Percentiles rank a stretch among this genome's conserved stretches.
phyloP scores from a whole-genome alignment of 92 coral and sea anemone species.

The Heliopora coerulea region DNA sequence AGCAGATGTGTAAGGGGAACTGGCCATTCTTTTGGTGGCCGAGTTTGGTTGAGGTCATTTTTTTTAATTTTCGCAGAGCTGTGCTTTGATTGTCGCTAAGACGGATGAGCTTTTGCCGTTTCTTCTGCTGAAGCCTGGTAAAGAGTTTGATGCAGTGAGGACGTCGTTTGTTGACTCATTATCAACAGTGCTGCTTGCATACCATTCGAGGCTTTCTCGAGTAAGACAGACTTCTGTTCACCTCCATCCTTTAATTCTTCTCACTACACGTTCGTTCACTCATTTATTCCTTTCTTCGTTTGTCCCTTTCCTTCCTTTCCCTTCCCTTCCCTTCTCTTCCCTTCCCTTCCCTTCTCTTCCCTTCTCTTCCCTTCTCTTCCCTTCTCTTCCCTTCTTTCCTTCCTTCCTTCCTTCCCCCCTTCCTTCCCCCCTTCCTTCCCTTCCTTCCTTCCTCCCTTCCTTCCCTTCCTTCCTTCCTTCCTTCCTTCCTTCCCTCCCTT shows the following conservation, averaged over 20 bases:
- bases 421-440: not conserved
- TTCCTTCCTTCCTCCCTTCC: not conserved
- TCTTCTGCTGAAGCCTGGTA: constrained; percentile 29
- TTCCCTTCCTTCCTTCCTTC: not conserved
- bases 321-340: not conserved
- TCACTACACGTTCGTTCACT: too few species aligned
- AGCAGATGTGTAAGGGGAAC: too few species aligned
- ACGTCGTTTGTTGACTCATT: constrained; percentile 11
- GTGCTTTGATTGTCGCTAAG: not conserved
- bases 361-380: too few species aligned
- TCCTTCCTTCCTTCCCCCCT: not conserved
- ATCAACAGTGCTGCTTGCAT: constrained; percentile 6
- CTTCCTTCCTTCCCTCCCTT: not conserved
- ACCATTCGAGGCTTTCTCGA: constrained; percentile 11
- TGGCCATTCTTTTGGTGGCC: too few species aligned
- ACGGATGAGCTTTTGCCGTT: constrained; percentile 18
- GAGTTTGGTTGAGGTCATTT: too few species aligned
- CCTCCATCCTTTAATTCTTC: too few species aligned
- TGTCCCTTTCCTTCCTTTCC: too few species aligned
- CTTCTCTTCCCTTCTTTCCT: too few species aligned
- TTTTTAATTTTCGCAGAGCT: constrained; percentile 2
- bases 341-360: too few species aligned
- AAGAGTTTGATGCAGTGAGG: constrained; percentile 29
- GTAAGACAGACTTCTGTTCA: not conserved
- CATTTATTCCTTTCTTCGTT: too few species aligned